phyloP scores from a whole-genome alignment of 23 tunicate species.

The Diplosoma virens region DNA sequence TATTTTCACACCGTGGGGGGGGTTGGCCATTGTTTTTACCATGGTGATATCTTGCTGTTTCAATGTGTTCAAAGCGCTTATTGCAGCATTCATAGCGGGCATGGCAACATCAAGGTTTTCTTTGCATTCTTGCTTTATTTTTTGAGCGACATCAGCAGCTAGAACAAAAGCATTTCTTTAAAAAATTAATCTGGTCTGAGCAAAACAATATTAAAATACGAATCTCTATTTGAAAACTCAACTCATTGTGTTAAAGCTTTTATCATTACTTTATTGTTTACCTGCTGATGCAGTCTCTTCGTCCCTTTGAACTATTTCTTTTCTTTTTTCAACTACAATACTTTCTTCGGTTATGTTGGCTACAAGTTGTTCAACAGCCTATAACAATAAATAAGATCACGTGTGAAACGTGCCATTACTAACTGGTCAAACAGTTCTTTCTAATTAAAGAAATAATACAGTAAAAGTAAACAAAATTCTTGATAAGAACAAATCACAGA shows the following conservation, averaged over 20 bases:
- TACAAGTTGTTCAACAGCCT: slow-evolving; percentile 76
- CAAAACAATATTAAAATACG: background rate
- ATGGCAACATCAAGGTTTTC: slow-evolving; percentile 83
- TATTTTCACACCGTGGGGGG: slow-evolving; percentile 81
- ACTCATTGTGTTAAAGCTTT: no score
- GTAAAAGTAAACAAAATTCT: no score
- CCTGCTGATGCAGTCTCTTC: slow-evolving; percentile 79
- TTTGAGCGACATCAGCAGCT: slow-evolving; percentile 84
- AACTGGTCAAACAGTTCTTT: no score
- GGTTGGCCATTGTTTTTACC: slow-evolving; percentile 81
- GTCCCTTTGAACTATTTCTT: slow-evolving; percentile 62
- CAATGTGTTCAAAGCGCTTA: slow-evolving; percentile 72
- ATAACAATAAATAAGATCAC: background rate
- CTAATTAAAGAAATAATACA: no score
- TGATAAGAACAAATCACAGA: no score
- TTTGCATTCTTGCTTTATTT: slow-evolving; percentile 88
- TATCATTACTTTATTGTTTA: background rate
- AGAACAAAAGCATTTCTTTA: background rate
- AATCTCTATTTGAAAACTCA: no score
- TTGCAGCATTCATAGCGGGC: slow-evolving; percentile 91
- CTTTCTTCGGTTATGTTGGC: slow-evolving; percentile 78
- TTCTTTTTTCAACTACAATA: slow-evolving; percentile 67
- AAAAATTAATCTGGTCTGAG: background rate
- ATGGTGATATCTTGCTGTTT: slow-evolving; percentile 82
- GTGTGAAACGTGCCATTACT: no score